These are phyloP conservation scores for Zaprionus inermis DNA, from an alignment of 1,140 invertebrate species.

Conservation along the genomic window DNA sequence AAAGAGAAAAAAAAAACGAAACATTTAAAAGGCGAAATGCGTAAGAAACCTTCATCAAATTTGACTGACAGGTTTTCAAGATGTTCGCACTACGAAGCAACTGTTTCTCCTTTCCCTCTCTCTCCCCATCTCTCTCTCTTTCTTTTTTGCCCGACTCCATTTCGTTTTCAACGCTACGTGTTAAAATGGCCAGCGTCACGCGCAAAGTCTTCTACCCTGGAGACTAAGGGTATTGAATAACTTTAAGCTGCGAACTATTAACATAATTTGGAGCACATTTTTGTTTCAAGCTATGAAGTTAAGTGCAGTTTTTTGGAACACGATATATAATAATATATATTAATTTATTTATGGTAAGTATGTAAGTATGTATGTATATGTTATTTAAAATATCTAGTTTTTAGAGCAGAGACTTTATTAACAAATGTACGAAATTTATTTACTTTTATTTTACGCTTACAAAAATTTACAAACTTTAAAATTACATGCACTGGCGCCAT, in stretches of 20 bases:
- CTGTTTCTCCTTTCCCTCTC: constrained; percentile 30
- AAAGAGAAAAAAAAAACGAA: constrained; percentile 17
- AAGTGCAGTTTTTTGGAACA: background rate
- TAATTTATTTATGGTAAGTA: too few species aligned
- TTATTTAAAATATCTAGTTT: too few species aligned
- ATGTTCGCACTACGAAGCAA: constrained; percentile 77
- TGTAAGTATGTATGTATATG: too few species aligned
- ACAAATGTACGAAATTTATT: too few species aligned
- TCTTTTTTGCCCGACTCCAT: constrained; percentile 47
- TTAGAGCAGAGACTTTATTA: too few species aligned
- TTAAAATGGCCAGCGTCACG: constrained; percentile 49
- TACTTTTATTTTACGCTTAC: too few species aligned
- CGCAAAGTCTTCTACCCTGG: background rate
- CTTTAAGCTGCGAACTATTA: background rate
- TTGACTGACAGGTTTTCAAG: constrained; percentile 83
- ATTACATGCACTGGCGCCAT: constrained; percentile 23
- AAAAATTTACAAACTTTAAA: too few species aligned
- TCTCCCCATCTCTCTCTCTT: background rate
- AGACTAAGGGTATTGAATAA: background rate
- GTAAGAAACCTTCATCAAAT: constrained; percentile 82
- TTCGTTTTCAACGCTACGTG: constrained; percentile 37
- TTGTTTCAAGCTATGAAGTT: background rate
- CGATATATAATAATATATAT: too few species aligned
- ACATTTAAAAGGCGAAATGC: constrained; percentile 72
- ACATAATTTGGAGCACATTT: background rate